phyloP scores from a whole-genome alignment of 2,113 vertebrate genomes.

The Dromas ardeola region DNA sequence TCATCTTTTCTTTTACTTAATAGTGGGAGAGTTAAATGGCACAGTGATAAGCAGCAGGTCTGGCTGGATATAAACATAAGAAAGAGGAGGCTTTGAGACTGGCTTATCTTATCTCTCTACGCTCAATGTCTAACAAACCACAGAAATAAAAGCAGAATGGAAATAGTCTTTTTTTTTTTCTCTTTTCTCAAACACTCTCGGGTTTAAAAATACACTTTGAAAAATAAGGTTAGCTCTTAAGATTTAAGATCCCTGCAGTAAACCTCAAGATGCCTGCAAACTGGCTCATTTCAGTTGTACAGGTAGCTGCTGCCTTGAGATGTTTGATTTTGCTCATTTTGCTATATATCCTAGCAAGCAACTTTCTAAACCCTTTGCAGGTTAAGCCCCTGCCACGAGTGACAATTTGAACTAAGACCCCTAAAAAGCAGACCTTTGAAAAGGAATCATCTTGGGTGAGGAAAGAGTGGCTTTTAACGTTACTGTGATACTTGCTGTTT shows the following conservation, averaged over 20 bases:
- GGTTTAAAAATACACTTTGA: neutral
- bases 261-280: neutral
- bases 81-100: neutral
- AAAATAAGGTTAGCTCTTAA: constrained; percentile 3
- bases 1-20: neutral
- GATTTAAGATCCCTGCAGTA: constrained; percentile 2
- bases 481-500: neutral
- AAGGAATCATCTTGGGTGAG: neutral
- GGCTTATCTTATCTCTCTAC: neutral
- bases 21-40: neutral
- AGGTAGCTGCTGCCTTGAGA: neutral
- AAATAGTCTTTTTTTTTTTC: neutral
- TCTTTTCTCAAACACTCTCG: neutral
- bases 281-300: neutral
- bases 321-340: neutral
- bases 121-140: neutral
- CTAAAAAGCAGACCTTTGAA: neutral
- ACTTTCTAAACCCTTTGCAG: neutral
- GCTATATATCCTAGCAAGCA: neutral
- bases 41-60: constrained; percentile 5
- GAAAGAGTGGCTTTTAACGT: neutral
- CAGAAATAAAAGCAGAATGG: constrained; percentile 12
- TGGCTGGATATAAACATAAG: constrained; percentile 8
- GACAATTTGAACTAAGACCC: neutral
- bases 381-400: neutral